Evolutionary conservation across 64 coral and sea anemone species (phyloP).

Genomic region (Montipora cactus): DNA sequence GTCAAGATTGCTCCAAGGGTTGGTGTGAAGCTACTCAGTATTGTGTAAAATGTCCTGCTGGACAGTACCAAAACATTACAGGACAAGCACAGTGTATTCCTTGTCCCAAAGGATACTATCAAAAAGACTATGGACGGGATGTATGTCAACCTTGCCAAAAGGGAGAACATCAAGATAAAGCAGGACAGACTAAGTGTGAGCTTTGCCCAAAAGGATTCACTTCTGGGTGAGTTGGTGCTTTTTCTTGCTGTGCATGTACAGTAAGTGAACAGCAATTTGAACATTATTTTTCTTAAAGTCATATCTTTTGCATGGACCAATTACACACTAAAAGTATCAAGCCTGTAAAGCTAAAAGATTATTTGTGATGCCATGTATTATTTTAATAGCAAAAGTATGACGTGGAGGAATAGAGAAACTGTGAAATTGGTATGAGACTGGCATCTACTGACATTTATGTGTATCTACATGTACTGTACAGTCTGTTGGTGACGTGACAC

Average conservation of each 20-base stretch:
- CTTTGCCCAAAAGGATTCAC: constrained; percentile 8
- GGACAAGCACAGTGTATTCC: constrained; percentile 56
- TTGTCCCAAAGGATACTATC: constrained; percentile 42
- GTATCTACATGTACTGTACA: no score
- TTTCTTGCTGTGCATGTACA: not conserved
- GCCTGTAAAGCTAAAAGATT: no score
- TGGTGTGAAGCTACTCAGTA: not conserved
- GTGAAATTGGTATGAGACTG: no score
- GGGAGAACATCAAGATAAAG: constrained; percentile 30
- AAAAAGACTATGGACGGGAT: constrained; percentile 28
- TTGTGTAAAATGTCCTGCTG: constrained; percentile 47
- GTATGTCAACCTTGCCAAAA: constrained; percentile 18
- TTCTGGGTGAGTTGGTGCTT: not conserved
- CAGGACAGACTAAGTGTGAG: not conserved
- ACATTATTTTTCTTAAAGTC: no score
- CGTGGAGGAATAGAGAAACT: no score
- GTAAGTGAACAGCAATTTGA: no score
- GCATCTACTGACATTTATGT: no score
- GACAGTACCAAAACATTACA: constrained; percentile 52
- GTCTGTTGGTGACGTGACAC: no score
- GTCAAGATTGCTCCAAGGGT: constrained; percentile 46
- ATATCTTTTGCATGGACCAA: no score
- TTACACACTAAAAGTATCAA: no score
- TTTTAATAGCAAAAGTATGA: no score
- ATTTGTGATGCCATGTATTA: no score